Evolutionary conservation across 2,888 invertebrate genomes (phyloP), one percentile per base, ranked within the genome.

Genomic region (Leptura quadrifasciata): DNA sequence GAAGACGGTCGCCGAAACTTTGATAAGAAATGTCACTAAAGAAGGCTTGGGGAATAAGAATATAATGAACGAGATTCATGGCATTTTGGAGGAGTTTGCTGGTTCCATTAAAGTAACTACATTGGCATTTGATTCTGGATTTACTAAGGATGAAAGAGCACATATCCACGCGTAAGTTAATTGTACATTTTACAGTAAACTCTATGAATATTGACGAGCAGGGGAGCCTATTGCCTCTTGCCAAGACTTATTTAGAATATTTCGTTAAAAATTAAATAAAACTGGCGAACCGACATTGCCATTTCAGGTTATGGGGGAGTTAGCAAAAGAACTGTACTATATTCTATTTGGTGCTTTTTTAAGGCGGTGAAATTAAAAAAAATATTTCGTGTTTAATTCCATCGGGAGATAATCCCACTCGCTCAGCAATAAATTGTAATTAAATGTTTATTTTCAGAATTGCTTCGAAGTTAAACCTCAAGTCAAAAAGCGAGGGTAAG

Each of bases 401-500:
- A n/a, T n/a, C n/a, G n/a, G n/a, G n/a, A n/a, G n/a, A n/a, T n/a
- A n/a, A n/a, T n/a, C n/a, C n/a, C n/a, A n/a, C n/a, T n/a, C n/a
- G n/a, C n/a, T n/a, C n/a, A n/a, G n/a, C 21, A 1, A 12, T 58
- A 3, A 12, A 21, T 4, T 27, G 10, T 55, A 17, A 18, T 61
- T 17, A 27, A n/a, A 35, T 63, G 9, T 58, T 39, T 52, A 60
- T 47, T 75, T 76, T 60, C 31, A 78, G 76, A 68, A 81, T 84
- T n/a, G 84, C 84, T 15, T 70, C 76, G 60, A 82, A 83, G 35
- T 82, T 81, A 64, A 81, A 84, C 39, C 76, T 86, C 55, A 84
- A 83, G 73, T 83, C 84, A 2, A 85, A 85, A 72, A 86, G 86
- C 65, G 83, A 84, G 55, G 85, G 86, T 1, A 84, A 84, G 63